These are phyloP conservation scores for Lepus oiostolus DNA, from an alignment of 2,797 vertebrate species.

Conservation along the genomic window DNA sequence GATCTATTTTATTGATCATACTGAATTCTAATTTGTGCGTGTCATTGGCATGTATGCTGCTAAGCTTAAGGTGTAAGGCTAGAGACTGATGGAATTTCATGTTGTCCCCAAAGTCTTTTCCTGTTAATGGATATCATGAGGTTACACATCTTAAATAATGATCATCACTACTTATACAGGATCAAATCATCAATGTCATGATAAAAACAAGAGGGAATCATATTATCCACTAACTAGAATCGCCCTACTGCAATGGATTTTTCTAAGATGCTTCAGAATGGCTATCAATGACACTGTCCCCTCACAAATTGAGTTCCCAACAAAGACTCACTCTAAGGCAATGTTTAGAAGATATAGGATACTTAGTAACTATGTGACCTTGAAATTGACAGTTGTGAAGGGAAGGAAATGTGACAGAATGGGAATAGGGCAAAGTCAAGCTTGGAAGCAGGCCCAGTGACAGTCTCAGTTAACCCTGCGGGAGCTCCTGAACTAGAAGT, in stretches of 20 bases:
- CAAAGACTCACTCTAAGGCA: not conserved
- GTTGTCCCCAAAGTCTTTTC: conserved; percentile 61
- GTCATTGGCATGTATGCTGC: not conserved
- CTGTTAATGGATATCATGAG: conserved; percentile 52
- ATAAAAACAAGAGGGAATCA: conserved; percentile 64
- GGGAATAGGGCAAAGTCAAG: not conserved
- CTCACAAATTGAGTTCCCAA: not conserved
- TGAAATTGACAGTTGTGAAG: not conserved
- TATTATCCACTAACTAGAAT: not conserved
- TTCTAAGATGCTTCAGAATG: conserved; percentile 4
- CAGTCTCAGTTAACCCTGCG: not conserved
- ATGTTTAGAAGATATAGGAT: conserved; percentile 21
- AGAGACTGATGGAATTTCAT: conserved; percentile 45
- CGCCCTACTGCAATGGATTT: not conserved
- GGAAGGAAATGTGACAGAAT: not conserved
- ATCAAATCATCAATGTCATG: conserved; percentile 57
- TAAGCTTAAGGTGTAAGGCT: conserved; percentile 38
- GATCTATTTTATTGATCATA: conserved; percentile 9
- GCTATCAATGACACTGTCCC: not conserved
- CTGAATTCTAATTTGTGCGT: conserved; percentile 51
- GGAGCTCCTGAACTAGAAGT: not conserved
- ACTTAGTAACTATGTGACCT: not conserved
- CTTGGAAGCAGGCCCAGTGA: not conserved
- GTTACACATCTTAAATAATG: conserved; percentile 59
- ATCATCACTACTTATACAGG: conserved; percentile 25